Evolutionary conservation across 2,113 vertebrate genomes (phyloP).

Genomic region (Paedocypris sp.): DNA sequence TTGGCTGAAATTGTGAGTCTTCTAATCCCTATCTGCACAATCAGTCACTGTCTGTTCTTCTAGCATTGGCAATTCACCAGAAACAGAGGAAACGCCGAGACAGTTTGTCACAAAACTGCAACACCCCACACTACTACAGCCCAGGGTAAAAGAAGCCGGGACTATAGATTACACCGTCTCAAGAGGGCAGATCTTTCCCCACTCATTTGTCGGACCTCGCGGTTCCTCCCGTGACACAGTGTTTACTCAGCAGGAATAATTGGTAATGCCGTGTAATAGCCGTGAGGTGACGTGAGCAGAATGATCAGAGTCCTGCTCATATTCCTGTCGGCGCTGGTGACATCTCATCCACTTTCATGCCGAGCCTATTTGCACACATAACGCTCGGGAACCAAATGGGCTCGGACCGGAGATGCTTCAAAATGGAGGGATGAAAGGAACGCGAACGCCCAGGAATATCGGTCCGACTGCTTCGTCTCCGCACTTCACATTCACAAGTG

Average conservation of each 20-base stretch:
- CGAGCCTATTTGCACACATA: background rate
- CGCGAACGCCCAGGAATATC: too few species aligned
- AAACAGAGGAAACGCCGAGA: background rate
- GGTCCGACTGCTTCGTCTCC: background rate
- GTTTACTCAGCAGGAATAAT: conserved; percentile 39
- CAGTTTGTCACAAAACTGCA: background rate
- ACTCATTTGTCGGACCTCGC: conserved; percentile 16
- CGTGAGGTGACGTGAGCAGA: conserved; percentile 20
- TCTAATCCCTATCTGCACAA: background rate
- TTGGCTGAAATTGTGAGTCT: background rate
- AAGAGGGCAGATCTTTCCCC: conserved; percentile 9
- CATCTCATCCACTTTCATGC: conserved; percentile 21
- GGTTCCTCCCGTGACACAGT: conserved; percentile 26
- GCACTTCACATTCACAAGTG: too few species aligned
- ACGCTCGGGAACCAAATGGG: conserved; percentile 9
- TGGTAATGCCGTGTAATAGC: conserved; percentile 29
- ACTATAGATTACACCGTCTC: conserved; percentile 18
- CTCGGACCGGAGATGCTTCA: too few species aligned
- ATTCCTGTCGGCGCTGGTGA: background rate
- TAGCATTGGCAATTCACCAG: background rate
- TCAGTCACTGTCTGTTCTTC: background rate
- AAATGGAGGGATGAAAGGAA: conserved; percentile 6
- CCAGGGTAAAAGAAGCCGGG: conserved; percentile 7
- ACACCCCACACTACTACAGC: background rate
- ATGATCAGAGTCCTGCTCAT: conserved; percentile 17